Percentiles rank a stretch among this genome's conserved stretches.
Evolutionary conservation across 2,797 vertebrate species (phyloP).

Genomic region (Peromyscus attwateri): DNA sequence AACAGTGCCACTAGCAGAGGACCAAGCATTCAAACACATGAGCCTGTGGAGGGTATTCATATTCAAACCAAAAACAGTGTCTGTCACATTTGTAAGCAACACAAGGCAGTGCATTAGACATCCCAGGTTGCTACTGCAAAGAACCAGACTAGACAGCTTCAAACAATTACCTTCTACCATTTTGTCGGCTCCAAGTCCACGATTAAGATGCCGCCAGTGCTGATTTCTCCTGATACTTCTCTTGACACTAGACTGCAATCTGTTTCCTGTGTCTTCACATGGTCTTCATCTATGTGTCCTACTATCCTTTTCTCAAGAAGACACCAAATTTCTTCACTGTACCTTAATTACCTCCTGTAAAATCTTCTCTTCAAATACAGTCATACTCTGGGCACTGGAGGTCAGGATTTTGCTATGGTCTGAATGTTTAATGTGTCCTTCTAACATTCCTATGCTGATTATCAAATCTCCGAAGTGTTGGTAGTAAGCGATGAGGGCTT

Average conservation of each 20-base stretch:
- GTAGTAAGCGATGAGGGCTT: neutral
- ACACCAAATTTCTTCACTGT: neutral
- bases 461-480: neutral
- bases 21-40: neutral
- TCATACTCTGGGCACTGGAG: neutral
- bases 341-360: neutral
- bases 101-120: neutral
- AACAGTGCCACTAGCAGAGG: neutral
- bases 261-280: neutral
- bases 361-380: neutral
- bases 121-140: neutral
- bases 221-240: neutral
- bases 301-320: neutral
- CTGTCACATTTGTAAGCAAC: neutral
- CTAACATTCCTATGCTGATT: neutral
- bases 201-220: fast-evolving
- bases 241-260: fast-evolving
- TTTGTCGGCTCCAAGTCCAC: no score
- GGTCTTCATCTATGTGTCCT: neutral
- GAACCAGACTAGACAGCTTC: fast-evolving
- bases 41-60: neutral
- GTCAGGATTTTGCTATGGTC: neutral
- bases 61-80: neutral
- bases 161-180: neutral
- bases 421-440: neutral